These are phyloP conservation scores for Paedocypris micromegethes DNA, from an alignment of 2,797 vertebrate species.

Conservation along the genomic window DNA sequence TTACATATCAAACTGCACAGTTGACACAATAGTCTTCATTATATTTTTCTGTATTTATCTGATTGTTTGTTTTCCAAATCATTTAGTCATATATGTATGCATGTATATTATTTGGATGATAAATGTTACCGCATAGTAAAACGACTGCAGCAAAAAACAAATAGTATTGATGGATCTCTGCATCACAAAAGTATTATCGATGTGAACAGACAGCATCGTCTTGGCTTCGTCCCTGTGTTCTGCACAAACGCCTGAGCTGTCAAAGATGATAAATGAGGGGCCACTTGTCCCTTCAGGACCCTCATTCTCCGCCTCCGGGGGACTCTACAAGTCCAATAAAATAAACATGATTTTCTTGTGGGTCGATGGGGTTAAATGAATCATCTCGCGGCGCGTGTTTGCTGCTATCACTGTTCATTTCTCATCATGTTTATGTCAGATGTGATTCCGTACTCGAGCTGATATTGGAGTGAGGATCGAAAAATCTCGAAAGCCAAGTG, in stretches of 20 bases:
- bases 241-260: constrained; percentile 40
- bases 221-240: constrained; percentile 13
- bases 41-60: too few relatives aligned
- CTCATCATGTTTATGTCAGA: constrained; percentile 42
- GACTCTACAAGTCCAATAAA: constrained; percentile 33
- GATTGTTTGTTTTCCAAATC: too few relatives aligned
- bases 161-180: too few relatives aligned
- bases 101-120: too few relatives aligned
- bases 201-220: too few relatives aligned
- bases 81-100: too few relatives aligned
- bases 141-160: too few relatives aligned
- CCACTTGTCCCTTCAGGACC: constrained; percentile 19
- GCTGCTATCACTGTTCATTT: constrained; percentile 40
- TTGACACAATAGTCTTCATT: too few relatives aligned
- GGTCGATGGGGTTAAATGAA: constrained; percentile 35
- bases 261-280: constrained; percentile 46
- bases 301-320: constrained; percentile 34
- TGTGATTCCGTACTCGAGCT: constrained; percentile 26
- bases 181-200: too few relatives aligned
- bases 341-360: constrained; percentile 20
- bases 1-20: too few relatives aligned
- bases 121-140: too few relatives aligned
- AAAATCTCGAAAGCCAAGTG: too few relatives aligned
- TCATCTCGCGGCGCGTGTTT: constrained; percentile 30
- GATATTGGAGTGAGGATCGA: constrained; percentile 9